Percentiles rank a stretch among this genome's conserved stretches.
phyloP scores from a whole-genome alignment of 2,888 invertebrate genomes.

The Amphimallon solstitiale region DNA sequence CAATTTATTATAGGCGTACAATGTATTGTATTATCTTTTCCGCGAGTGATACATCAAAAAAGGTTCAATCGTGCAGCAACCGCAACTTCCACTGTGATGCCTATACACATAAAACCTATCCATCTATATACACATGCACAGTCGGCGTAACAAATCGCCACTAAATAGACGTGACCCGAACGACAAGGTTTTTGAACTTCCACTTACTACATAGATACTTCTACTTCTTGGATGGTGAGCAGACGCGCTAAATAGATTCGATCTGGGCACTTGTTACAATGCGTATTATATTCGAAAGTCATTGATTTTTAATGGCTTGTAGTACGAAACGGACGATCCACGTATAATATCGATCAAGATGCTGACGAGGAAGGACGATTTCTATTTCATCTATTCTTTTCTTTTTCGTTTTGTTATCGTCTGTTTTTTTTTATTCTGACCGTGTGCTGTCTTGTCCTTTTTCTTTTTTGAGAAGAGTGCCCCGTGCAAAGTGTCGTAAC shows the following conservation, averaged over 20 bases:
- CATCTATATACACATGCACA: slow-evolving; percentile 3
- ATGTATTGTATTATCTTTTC: slow-evolving; percentile 20
- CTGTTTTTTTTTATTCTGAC: too few relatives aligned
- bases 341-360: too few relatives aligned
- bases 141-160: slow-evolving; percentile 35
- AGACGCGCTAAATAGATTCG: slow-evolving; percentile 30
- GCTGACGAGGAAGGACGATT: too few relatives aligned
- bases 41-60: slow-evolving; percentile 34
- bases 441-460: too few relatives aligned
- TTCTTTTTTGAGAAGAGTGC: too few relatives aligned
- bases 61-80: slow-evolving; percentile 17
- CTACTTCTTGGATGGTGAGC: not conserved
- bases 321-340: too few relatives aligned
- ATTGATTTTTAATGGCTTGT: slow-evolving; percentile 12
- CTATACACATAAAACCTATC: slow-evolving; percentile 1
- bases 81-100: slow-evolving; percentile 1
- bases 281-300: slow-evolving; percentile 11
- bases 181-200: slow-evolving; percentile 39
- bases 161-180: slow-evolving; percentile 37
- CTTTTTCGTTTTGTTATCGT: too few relatives aligned
- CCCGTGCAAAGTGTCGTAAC: too few relatives aligned
- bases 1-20: slow-evolving; percentile 19
- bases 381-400: too few relatives aligned
- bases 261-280: slow-evolving; percentile 27
- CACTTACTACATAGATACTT: not conserved